These are phyloP conservation scores for Stictocephala bisonia DNA, from an alignment of 2,888 invertebrate genomes.

Conservation along the genomic window DNA sequence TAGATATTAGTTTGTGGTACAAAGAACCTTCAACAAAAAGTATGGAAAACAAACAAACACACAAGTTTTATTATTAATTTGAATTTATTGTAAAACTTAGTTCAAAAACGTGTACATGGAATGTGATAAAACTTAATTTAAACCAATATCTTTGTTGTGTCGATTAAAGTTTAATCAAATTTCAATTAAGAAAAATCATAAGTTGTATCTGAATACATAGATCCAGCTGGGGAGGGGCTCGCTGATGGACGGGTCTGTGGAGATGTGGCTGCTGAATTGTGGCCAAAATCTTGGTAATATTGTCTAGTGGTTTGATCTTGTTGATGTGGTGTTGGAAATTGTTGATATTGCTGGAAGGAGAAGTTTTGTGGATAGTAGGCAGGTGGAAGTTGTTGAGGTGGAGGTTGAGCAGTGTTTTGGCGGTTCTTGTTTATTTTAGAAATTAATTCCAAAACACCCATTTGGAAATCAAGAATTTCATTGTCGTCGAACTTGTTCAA, in stretches of 20 bases:
- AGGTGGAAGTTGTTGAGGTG: not conserved
- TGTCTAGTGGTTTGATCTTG: conserved; percentile 20
- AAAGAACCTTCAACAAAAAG: conserved; percentile 1
- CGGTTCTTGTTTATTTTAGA: conserved; percentile 20
- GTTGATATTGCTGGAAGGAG: conserved; percentile 10
- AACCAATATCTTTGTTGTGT: not conserved
- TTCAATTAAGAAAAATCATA: conserved; percentile 14
- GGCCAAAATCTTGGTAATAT: conserved; percentile 14
- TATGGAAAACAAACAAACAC: conserved; percentile 28
- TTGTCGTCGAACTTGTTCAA: conserved; percentile 14
- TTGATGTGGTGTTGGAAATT: not conserved
- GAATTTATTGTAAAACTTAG: conserved; percentile 4
- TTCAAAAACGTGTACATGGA: conserved; percentile 12
- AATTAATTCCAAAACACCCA: conserved; percentile 23
- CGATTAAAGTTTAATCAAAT: not conserved
- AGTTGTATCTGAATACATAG: conserved; percentile 14
- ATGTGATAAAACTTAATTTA: conserved; percentile 16
- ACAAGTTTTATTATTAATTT: conserved; percentile 21
- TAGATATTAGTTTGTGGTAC: conserved; percentile 1
- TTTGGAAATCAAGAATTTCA: conserved; percentile 35
- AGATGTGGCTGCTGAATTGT: conserved; percentile 20
- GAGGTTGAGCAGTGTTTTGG: conserved; percentile 9
- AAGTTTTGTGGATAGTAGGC: not conserved
- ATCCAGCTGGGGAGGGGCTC: conserved; percentile 16
- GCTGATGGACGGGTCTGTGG: conserved; percentile 18